Evolutionary conservation across 1,140 invertebrate species (phyloP), one percentile per base, ranked within the genome.

Genomic region (Reticulitermes speratus): DNA sequence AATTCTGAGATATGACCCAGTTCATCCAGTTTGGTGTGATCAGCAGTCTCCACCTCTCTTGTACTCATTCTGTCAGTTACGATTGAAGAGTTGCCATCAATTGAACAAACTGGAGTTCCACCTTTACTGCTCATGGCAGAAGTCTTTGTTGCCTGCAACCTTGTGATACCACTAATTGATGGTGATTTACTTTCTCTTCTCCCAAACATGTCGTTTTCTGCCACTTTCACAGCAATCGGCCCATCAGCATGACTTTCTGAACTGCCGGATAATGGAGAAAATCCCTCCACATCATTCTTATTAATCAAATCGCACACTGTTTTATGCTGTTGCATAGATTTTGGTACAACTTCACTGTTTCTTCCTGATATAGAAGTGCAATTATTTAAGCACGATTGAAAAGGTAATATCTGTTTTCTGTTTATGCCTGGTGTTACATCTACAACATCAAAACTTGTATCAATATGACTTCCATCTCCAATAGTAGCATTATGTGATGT

Each of bases 381-480:
- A 75, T 30, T 75, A 14, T 75, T 75, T 75, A 75, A 75, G n/a
- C n/a, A 30, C 8, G 65, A 75, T 30, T 7, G 65, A 30, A 30
- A 30, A n/a, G n/a, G n/a, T 30, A 30, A 9, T 30, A 25, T n/a
- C 14, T 30, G 25, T 75, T 1, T 8, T 30, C 8, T 30, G 2
- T 75, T 30, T 75, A 75, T 75, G n/a, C 25, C 65, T n/a, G 65
- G 65, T 75, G 65, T 75, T 30, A 75, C 65, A 75, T 75, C 65
- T 30, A 75, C 65, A 75, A 30, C n/a, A 75, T 75, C 65, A 75
- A 75, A 75, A 75, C 65, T 75, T n/a, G 65, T n/a, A 75, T 30
- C 7, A 11, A 30, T 75, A 75, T 75, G n/a, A 75, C 25, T 75
- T 30, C 65, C 65, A 75, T 30, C n/a, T 30, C 25, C 65, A n/a